Conservation (phyloP, 2,797 vertebrate species). For the Lacerta viridis region DNA sequence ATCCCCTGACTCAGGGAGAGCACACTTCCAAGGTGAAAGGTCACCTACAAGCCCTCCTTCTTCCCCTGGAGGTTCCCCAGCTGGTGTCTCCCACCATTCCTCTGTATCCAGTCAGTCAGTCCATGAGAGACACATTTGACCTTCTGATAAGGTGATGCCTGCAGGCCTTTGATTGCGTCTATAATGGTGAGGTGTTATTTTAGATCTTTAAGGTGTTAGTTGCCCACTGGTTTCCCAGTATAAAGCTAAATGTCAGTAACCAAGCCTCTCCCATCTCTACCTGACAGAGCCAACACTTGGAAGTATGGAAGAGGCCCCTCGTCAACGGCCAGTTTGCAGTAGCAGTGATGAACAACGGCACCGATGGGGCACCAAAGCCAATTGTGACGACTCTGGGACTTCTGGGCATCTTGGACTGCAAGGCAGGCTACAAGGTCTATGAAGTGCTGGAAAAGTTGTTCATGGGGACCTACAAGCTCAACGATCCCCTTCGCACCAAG, state of each 20-base stretch:
- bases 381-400: slow-evolving; percentile 14
- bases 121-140: no score
- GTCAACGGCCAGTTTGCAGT: not conserved
- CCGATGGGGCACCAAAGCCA: slow-evolving; percentile 34
- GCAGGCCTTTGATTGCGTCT: no score
- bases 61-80: no score
- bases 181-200: no score
- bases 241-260: not conserved
- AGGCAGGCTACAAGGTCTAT: slow-evolving; percentile 34
- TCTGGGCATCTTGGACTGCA: slow-evolving; percentile 25
- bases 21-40: no score
- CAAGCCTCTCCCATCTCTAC: not conserved
- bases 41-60: no score
- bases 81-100: no score
- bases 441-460: slow-evolving; percentile 48
- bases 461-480: slow-evolving; percentile 34
- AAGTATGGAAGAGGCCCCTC: slow-evolving; percentile 50
- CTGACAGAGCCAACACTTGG: not conserved
- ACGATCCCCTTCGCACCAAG: not conserved
- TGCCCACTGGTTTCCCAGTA: no score
- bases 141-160: no score
- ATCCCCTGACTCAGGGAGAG: no score
- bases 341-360: slow-evolving; percentile 42
- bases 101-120: no score
- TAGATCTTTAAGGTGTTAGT: no score